Conservation (phyloP, 2,888 invertebrate genomes). For the Callyntrura sp. region DNA sequence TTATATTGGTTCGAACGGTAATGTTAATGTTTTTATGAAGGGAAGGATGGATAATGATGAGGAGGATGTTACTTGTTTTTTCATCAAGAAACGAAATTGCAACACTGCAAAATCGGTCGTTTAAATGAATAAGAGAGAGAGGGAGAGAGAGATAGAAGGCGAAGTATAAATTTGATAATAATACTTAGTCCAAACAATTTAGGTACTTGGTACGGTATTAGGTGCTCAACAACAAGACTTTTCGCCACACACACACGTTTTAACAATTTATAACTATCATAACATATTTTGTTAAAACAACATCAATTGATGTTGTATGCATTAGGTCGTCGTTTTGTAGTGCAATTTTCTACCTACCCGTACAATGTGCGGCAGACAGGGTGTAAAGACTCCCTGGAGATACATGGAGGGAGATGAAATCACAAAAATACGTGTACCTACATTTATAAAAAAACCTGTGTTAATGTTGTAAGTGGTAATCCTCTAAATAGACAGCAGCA, state of each 20-base stretch:
- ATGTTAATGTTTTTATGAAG: conserved; percentile 37
- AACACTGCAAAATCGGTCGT: conserved; percentile 30
- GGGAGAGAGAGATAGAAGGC: neutral
- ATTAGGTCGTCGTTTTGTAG: neutral
- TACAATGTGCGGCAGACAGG: neutral
- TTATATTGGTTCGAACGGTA: conserved; percentile 65
- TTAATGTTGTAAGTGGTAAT: neutral
- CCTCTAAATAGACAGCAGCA: neutral
- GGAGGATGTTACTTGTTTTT: conserved; percentile 58
- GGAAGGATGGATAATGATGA: conserved; percentile 2
- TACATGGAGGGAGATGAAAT: neutral
- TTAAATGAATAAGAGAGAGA: neutral
- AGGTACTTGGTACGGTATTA: neutral
- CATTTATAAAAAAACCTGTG: too few species aligned
- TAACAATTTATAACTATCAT: neutral
- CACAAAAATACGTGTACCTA: neutral
- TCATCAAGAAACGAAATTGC: conserved; percentile 23
- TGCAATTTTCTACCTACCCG: neutral
- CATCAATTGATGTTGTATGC: conserved; percentile 1
- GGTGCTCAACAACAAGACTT: neutral
- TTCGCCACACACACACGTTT: neutral
- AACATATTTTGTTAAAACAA: neutral
- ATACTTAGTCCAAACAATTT: neutral
- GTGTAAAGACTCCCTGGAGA: conserved; percentile 32
- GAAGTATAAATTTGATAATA: conserved; percentile 43